Conservation (phyloP, 2,888 invertebrate species). For the Allacma fusca region DNA sequence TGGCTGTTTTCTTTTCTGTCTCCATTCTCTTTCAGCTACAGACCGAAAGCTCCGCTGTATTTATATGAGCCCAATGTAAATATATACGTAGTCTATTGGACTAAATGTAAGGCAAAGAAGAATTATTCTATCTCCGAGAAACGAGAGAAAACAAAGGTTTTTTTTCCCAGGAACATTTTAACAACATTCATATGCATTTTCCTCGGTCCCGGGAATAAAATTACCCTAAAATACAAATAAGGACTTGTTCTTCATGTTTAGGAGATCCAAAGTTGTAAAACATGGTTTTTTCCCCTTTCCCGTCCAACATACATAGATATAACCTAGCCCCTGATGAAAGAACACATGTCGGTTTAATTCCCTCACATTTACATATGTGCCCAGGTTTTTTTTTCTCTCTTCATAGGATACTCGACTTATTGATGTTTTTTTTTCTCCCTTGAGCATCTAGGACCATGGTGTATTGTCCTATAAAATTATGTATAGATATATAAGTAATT, state of each 20-base stretch:
- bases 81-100: background rate
- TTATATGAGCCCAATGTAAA: too few species aligned
- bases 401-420: background rate
- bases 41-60: background rate
- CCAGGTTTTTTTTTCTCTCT: constrained; percentile 4
- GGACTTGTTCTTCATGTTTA: background rate
- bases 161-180: background rate
- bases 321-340: background rate
- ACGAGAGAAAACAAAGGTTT: background rate
- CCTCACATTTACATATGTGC: background rate
- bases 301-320: background rate
- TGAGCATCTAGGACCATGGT: too few species aligned
- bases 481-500: too few species aligned
- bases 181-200: background rate
- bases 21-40: background rate
- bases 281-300: background rate
- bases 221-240: constrained; percentile 3
- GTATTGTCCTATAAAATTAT: too few species aligned
- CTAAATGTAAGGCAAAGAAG: background rate
- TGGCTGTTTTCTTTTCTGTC: constrained; percentile 25
- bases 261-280: background rate
- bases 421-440: background rate
- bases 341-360: constrained; percentile 9
- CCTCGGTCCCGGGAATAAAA: background rate
- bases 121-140: constrained; percentile 8